Evolutionary conservation across 2,113 vertebrate genomes (phyloP).

Genomic region (Actenoides lindsayi): DNA sequence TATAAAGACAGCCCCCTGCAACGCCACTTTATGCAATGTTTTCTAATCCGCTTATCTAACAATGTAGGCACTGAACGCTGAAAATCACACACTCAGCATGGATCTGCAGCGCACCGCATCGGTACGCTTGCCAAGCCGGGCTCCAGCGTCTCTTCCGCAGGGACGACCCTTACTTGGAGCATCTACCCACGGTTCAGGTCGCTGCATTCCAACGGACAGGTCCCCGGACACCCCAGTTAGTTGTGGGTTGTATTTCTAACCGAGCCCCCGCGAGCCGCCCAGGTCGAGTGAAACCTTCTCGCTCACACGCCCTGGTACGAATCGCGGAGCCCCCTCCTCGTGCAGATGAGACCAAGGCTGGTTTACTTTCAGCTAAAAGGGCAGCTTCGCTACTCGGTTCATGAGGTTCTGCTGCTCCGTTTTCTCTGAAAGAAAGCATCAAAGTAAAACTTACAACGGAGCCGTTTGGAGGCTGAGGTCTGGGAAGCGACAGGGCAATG

Average conservation of each 20-base stretch:
- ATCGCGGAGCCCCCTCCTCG: background rate
- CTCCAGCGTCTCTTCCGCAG: background rate
- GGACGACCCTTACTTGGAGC: background rate
- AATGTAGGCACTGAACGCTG: slow-evolving; percentile 53
- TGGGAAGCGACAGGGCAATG: background rate
- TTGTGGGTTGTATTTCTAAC: background rate
- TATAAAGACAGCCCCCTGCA: slow-evolving; percentile 67
- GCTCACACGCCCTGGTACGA: background rate
- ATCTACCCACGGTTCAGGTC: background rate
- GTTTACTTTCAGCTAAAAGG: background rate
- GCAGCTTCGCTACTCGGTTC: accelerated
- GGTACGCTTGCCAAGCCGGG: background rate
- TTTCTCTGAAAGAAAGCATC: background rate
- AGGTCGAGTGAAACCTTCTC: background rate
- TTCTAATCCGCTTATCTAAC: slow-evolving; percentile 68
- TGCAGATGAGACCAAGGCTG: background rate
- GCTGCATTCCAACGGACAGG: background rate
- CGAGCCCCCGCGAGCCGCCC: background rate
- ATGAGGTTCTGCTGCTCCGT: background rate
- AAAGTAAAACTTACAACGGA: background rate
- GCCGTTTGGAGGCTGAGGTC: accelerated
- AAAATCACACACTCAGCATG: slow-evolving; percentile 57
- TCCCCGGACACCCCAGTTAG: background rate
- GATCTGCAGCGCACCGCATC: slow-evolving; percentile 24
- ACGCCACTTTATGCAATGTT: slow-evolving; percentile 47